Evolutionary conservation across 2,888 invertebrate genomes (phyloP).

Genomic region (Coecobrya sp.): DNA sequence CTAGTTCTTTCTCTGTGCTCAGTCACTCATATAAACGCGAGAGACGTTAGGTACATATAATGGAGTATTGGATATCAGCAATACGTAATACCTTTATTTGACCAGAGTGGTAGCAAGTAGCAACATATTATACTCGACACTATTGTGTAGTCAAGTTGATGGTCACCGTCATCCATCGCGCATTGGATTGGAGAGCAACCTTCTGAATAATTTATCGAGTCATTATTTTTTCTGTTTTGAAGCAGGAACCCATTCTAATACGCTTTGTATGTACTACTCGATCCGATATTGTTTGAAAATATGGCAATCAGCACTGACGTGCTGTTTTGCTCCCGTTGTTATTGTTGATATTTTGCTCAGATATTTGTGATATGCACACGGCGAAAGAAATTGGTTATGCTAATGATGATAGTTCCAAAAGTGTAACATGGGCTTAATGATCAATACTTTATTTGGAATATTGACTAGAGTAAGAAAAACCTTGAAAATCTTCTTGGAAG

Average conservation of each 20-base stretch:
- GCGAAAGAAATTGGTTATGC: too few relatives aligned
- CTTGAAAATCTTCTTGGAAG: background rate
- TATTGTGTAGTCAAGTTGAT: background rate
- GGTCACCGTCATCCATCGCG: conserved; percentile 6
- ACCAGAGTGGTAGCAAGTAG: background rate
- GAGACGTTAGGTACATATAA: too few relatives aligned
- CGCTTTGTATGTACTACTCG: background rate
- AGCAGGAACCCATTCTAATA: background rate
- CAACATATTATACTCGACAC: background rate
- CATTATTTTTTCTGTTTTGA: conserved; percentile 2
- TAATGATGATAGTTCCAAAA: background rate
- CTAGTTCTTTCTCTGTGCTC: background rate
- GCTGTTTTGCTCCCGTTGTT: too few relatives aligned
- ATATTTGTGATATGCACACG: background rate
- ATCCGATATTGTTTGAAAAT: background rate
- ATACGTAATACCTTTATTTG: background rate
- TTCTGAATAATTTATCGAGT: background rate
- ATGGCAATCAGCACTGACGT: too few relatives aligned
- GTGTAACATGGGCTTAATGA: background rate
- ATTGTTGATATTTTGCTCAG: background rate
- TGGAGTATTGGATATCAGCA: background rate
- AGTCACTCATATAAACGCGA: background rate
- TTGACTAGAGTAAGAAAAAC: background rate
- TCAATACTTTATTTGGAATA: too few relatives aligned
- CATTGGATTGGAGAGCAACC: background rate